Base-by-base conservation (phyloP, 2,113 vertebrate genomes). In the Nycticryphes semicollaris region DNA sequence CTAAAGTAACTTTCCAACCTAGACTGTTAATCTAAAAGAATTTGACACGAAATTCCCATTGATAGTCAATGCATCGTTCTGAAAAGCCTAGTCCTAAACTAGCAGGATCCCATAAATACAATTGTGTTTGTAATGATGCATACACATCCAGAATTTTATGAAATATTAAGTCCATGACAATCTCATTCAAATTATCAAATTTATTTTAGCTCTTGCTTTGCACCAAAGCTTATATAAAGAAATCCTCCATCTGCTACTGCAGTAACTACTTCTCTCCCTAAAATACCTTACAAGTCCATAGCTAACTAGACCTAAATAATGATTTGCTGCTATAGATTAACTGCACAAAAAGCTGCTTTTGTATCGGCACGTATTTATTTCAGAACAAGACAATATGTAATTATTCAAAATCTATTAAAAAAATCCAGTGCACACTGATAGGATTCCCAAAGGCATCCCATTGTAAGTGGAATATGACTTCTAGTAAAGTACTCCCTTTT, bases 201-300 rank as follows among this genome's bases (percentile, higher is more conserved):
- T 78, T 67, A 78, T 70, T 85, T 85, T 72, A 89, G 89, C 20
- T 69, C 70, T 54, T 86, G 51, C 51, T 69, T 73, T 95, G 76
- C 69, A 87, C 30, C 47, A 35, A 91, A 87, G 60, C 43, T 35
- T 35, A 74, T 66, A 75, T 85, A 89, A 92, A 94, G 70, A 88
- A 95, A 89, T 22, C 14, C 47, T 90, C 76, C 60, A 89, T 73
- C 78, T 89, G 84, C 63, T 79, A 70, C 63, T 73, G 60, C 64
- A 70, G 69, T n/a, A 92, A 76, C 84, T 20, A 89, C 74, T 90
- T 89, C n/a, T 91, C n/a, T 91, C 75, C 80, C 89, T 68, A 73
- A 89, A 92, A 82, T 59, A 93, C n/a, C 39, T 68, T 20, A 37
- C 20, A 45, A 31, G 73, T 53, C 47, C 57, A 45, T 11, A 74